A percentile compares a stretch with the other conserved stretches of the same genome.
Evolutionary conservation across 92 coral and sea anemone species (phyloP).

Genomic region (Plumapathes pennacea): DNA sequence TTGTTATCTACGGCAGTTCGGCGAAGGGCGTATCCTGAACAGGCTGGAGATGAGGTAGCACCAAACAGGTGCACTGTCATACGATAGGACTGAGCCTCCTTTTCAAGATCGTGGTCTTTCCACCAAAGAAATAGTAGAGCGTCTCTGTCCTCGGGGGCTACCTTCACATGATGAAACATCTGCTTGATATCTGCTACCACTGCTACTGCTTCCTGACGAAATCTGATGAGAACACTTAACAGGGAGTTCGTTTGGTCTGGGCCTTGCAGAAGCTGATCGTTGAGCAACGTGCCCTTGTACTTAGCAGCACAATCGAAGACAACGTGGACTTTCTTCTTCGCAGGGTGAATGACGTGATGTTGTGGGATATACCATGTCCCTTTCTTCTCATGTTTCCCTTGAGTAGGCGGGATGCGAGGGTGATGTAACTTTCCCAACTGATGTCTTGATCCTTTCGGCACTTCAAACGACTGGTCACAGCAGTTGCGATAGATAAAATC

Average conservation of each 20-base stretch:
- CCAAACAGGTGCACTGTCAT: constrained; percentile 1
- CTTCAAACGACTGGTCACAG: not conserved
- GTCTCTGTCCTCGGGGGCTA: no score
- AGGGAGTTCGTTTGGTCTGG: constrained; percentile 47
- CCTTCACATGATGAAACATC: not conserved
- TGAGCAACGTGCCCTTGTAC: constrained; percentile 24
- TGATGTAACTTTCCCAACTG: not conserved
- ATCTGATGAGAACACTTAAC: constrained; percentile 42
- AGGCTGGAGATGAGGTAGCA: not conserved
- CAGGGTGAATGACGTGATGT: constrained; percentile 51
- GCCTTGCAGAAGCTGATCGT: constrained; percentile 50
- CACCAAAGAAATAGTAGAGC: not conserved
- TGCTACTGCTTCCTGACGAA: constrained; percentile 39
- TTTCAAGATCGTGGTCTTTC: not conserved
- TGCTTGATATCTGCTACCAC: not conserved
- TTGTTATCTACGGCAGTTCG: not conserved
- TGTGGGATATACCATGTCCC: constrained; percentile 73
- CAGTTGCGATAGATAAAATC: no score
- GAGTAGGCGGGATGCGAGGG: no score
- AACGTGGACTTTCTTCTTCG: constrained; percentile 46
- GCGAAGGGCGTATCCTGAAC: not conserved
- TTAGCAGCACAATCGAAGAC: constrained; percentile 61
- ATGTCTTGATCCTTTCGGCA: not conserved
- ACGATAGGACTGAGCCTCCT: not conserved
- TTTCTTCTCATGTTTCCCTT: no score